Evolutionary conservation across 2,888 invertebrate species (phyloP).

Genomic region (Siphlonurus alternatus): DNA sequence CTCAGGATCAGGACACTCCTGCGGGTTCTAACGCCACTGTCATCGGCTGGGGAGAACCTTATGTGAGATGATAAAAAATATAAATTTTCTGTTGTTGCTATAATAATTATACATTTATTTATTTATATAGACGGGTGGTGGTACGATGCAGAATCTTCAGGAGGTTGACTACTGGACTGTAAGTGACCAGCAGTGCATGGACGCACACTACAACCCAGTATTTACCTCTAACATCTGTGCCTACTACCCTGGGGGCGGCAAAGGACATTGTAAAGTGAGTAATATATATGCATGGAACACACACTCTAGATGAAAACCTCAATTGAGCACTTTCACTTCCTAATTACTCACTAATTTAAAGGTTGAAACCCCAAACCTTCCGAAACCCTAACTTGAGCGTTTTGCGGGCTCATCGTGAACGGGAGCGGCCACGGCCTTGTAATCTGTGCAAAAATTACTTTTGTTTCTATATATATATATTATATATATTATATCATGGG

Average conservation of each 20-base stretch:
- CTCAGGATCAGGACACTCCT: not conserved
- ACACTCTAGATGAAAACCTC: too few species aligned
- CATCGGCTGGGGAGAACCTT: not conserved
- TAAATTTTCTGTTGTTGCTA: not conserved
- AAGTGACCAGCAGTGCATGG: constrained; percentile 24
- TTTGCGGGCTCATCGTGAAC: constrained; percentile 22
- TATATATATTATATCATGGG: not conserved
- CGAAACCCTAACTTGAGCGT: constrained; percentile 20
- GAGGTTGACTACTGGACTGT: constrained; percentile 25
- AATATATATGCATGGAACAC: too few species aligned
- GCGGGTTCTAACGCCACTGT: not conserved
- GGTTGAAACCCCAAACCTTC: too few species aligned
- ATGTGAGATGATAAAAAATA: not conserved
- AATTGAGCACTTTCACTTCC: too few species aligned
- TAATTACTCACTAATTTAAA: too few species aligned
- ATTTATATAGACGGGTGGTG: constrained; percentile 22
- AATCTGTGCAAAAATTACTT: not conserved
- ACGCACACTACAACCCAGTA: constrained; percentile 16
- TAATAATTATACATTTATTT: not conserved
- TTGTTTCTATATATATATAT: not conserved
- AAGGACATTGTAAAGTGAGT: not conserved
- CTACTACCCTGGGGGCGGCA: not conserved
- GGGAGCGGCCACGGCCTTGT: not conserved
- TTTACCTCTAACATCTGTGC: not conserved
- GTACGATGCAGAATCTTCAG: constrained; percentile 23